phyloP scores from a whole-genome alignment of 2,797 vertebrate genomes.

The Setipinna tenuifilis region DNA sequence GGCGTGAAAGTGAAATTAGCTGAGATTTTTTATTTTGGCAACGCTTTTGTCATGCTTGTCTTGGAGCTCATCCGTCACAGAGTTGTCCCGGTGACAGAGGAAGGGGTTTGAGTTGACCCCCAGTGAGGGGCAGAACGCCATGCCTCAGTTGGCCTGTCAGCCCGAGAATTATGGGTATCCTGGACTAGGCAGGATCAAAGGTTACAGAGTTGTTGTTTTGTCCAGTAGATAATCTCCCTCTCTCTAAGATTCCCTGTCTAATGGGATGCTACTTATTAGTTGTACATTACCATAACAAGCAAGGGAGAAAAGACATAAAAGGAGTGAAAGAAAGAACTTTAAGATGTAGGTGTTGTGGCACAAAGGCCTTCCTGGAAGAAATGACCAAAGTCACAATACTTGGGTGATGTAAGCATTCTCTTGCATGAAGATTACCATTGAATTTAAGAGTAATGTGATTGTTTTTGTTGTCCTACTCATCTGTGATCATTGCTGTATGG shows the following conservation, averaged over 20 bases:
- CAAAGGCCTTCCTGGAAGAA: not conserved
- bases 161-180: conserved; percentile 90
- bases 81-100: conserved; percentile 87
- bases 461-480: not conserved
- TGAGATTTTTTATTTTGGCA: not conserved
- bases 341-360: not conserved
- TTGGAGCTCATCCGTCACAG: conserved; percentile 85
- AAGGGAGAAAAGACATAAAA: not conserved
- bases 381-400: not conserved
- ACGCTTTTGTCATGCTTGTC: not conserved
- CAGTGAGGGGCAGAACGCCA: conserved; percentile 85
- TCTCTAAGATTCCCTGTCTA: not conserved
- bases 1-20: not conserved
- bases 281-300: not conserved
- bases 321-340: not conserved
- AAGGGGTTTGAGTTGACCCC: conserved; percentile 85
- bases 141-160: conserved; percentile 96
- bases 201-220: conserved; percentile 54
- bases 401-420: not conserved
- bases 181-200: conserved; percentile 69
- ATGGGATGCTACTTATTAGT: not conserved
- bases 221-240: not conserved
- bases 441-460: not conserved
- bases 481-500: not conserved
- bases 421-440: not conserved